Conservation (phyloP, 2,888 invertebrate species). For the Synanthedon formicaeformis region DNA sequence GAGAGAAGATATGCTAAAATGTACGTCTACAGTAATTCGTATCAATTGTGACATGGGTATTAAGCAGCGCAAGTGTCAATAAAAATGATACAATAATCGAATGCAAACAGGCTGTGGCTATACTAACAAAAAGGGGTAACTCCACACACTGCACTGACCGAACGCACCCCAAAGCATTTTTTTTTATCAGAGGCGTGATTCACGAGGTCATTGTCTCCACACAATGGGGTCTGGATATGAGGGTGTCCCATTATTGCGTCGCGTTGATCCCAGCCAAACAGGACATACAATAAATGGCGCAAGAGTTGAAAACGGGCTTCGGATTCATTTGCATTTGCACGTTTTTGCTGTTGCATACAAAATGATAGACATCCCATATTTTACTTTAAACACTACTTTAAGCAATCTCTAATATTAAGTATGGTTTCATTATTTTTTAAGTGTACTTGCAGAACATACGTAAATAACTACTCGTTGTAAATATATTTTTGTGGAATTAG, state of each 20-base stretch:
- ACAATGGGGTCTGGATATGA: slow-evolving; percentile 2
- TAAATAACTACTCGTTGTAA: no score
- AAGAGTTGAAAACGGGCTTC: neutral
- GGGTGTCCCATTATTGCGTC: slow-evolving; percentile 4
- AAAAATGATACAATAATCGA: neutral
- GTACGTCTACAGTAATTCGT: no score
- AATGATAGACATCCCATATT: no score
- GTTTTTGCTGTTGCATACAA: no score
- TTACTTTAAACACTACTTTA: no score
- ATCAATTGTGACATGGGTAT: no score
- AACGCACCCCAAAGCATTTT: slow-evolving; percentile 7
- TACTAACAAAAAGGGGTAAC: slow-evolving; percentile 19
- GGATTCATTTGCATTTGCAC: neutral
- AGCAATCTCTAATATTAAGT: no score
- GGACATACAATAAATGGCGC: neutral
- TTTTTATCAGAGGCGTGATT: slow-evolving; percentile 10
- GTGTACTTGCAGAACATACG: no score
- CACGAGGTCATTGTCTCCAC: slow-evolving; percentile 10
- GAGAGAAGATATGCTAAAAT: no score
- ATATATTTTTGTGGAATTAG: no score
- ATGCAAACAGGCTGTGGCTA: neutral
- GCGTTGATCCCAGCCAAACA: slow-evolving; percentile 4
- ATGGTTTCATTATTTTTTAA: no score
- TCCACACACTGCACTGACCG: slow-evolving; percentile 3
- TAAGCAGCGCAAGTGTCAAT: no score